Conservation (phyloP, 2,797 vertebrate genomes). For the Epinephelus awoara region DNA sequence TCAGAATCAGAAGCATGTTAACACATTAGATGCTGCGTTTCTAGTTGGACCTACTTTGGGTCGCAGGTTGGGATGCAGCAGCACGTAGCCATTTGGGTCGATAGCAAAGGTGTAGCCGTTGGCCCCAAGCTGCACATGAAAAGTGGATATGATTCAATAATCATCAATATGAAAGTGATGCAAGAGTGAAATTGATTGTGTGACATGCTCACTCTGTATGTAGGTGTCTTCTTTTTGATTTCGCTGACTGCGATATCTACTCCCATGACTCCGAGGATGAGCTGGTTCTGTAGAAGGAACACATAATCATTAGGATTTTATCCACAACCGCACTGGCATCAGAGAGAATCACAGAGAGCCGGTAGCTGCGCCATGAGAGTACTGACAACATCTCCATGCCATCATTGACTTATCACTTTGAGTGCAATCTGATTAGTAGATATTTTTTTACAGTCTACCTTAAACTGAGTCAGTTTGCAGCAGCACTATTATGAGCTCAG, state of each 20-base stretch:
- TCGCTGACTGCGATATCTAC: constrained; percentile 96
- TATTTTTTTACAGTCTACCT: constrained; percentile 50
- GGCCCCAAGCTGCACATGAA: constrained; percentile 87
- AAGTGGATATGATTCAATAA: constrained; percentile 6
- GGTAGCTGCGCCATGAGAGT: constrained; percentile 17
- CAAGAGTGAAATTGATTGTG: not conserved
- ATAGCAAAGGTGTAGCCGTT: constrained; percentile 97
- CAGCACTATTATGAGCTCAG: constrained; percentile 56
- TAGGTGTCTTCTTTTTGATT: constrained; percentile 96
- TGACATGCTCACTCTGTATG: constrained; percentile 91
- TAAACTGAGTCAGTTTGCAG: constrained; percentile 43
- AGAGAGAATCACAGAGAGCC: constrained; percentile 18
- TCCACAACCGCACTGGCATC: not conserved
- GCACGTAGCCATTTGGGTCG: constrained; percentile 95
- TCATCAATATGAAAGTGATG: not conserved
- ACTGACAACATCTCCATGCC: constrained; percentile 38
- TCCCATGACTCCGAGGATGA: constrained; percentile 98
- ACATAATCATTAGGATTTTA: constrained; percentile 31
- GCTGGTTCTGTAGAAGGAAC: constrained; percentile 90
- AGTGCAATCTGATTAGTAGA: constrained; percentile 54
- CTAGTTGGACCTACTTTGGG: constrained; percentile 88
- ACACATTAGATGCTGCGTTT: not conserved
- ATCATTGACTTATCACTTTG: constrained; percentile 47
- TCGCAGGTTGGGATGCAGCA: constrained; percentile 96
- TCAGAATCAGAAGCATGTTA: not conserved